Base-by-base conservation (phyloP, 1,140 invertebrate species). In the Papilio machaon region DNA sequence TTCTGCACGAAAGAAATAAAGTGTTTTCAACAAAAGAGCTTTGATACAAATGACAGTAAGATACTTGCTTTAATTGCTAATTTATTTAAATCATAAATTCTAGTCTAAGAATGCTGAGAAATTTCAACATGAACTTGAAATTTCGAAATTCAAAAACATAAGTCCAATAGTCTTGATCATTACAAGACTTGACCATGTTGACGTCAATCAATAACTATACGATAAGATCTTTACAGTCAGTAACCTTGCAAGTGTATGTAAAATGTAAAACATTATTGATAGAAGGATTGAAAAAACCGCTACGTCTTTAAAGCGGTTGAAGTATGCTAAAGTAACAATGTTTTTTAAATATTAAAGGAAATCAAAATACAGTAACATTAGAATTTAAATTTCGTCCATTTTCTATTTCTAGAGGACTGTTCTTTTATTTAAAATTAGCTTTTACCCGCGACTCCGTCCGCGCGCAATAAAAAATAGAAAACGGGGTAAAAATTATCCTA, bases 161-260 rank as follows among this genome's bases (percentile, higher is more conserved):
- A 70, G 64, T 15, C 30, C 30, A 15, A 70, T 38, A 70, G 11
- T 35, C 64, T 38, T 70, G 64, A 30, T 64, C 30, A 70, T 70
- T 35, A 70, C 64, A 70, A 4, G 64, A 38, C 64, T 38, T 70
- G 30, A 70, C 30, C 64, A 70, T 70, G 64, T 70, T 70, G 64
- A 70, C 30, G 64, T 70, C 64, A 70, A 70, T 70, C 64, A 70
- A 70, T 70, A 70, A 70, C 23, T 70, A 35, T 17, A 70, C 30
- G 64, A 70, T 70, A 70, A 70, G 30, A 70, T 70, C 64, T 70
- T 4, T 70, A 70, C 64, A 70, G 17, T 70, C 11, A 70, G 35
- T 70, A 70, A 70, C 30, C 64, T 70, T 70, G 30, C 64, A 70
- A 30, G 23, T 30, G 23, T 30, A 30, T 64, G 60, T 58, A 58